A percentile compares a stretch with the other conserved stretches of the same genome.
These are phyloP conservation scores for Erpetoichthys calabaricus DNA, from an alignment of 2,797 vertebrate genomes.

Conservation along the genomic window DNA sequence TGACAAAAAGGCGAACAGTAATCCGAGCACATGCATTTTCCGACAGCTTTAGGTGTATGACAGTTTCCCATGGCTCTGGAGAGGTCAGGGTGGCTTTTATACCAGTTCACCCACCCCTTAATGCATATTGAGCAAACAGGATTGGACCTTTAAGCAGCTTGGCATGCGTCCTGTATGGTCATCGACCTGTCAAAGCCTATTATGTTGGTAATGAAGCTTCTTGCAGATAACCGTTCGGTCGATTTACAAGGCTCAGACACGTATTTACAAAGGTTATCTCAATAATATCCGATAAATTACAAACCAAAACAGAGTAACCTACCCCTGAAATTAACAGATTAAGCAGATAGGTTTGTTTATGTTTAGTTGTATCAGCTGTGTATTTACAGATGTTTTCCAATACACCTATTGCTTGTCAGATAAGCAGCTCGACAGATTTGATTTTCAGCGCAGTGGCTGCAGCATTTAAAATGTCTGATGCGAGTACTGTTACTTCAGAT, in stretches of 20 bases:
- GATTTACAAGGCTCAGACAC: conserved; percentile 22
- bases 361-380: too few relatives aligned
- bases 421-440: too few relatives aligned
- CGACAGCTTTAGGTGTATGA: conserved; percentile 26
- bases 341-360: neutral
- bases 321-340: neutral
- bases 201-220: conserved; percentile 45
- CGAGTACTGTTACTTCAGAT: too few relatives aligned
- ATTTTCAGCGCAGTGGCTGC: too few relatives aligned
- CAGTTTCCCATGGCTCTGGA: conserved; percentile 26
- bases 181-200: conserved; percentile 56
- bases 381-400: too few relatives aligned
- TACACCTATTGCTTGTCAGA: too few relatives aligned
- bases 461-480: too few relatives aligned
- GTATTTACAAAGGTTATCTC: neutral
- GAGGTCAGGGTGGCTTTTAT: conserved; percentile 44
- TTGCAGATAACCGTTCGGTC: neutral
- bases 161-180: conserved; percentile 46
- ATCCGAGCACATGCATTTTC: conserved; percentile 41
- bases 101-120: conserved; percentile 21
- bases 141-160: conserved; percentile 59
- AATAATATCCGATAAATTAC: neutral
- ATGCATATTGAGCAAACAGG: conserved; percentile 53
- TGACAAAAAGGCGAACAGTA: neutral
- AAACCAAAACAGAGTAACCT: neutral